Evolutionary conservation across 2,797 vertebrate species (phyloP).

Genomic region (Melanogrammus aeglefinus): DNA sequence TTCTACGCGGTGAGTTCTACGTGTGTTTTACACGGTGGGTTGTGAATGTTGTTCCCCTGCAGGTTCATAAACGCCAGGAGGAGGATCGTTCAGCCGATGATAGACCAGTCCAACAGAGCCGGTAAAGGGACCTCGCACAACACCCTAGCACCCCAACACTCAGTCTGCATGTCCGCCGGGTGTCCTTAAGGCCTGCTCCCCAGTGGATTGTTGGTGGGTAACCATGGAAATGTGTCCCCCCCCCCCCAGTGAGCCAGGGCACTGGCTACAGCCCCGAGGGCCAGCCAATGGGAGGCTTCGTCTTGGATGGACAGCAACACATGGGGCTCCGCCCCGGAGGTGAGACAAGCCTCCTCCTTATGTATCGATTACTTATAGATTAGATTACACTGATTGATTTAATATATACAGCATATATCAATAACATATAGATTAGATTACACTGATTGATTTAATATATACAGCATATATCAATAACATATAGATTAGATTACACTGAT

Average conservation of each 20-base stretch:
- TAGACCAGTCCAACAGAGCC: conserved; percentile 98
- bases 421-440: too few species aligned
- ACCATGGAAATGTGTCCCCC: conserved; percentile 6
- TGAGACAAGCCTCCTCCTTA: conserved; percentile 57
- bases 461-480: too few species aligned
- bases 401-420: too few species aligned
- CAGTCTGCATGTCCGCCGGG: not conserved
- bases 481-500: too few species aligned
- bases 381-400: too few species aligned
- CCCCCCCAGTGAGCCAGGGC: conserved; percentile 90
- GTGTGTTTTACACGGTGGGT: not conserved
- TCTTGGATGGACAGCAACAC: conserved; percentile 95
- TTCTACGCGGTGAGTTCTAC: too few species aligned
- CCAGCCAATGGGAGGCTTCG: conserved; percentile 94
- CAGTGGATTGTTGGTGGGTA: not conserved
- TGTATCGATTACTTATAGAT: too few species aligned
- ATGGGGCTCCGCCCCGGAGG: conserved; percentile 95
- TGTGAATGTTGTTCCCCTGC: conserved; percentile 33
- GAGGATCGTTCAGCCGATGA: conserved; percentile 98
- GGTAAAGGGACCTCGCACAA: too few species aligned
- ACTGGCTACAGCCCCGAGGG: conserved; percentile 93
- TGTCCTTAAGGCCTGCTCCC: not conserved
- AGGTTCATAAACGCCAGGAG: conserved; percentile 98
- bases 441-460: too few species aligned
- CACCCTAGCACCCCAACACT: too few species aligned